Conservation (phyloP, 2,113 vertebrate genomes). For the cattle (Bos taurus) region DNA sequence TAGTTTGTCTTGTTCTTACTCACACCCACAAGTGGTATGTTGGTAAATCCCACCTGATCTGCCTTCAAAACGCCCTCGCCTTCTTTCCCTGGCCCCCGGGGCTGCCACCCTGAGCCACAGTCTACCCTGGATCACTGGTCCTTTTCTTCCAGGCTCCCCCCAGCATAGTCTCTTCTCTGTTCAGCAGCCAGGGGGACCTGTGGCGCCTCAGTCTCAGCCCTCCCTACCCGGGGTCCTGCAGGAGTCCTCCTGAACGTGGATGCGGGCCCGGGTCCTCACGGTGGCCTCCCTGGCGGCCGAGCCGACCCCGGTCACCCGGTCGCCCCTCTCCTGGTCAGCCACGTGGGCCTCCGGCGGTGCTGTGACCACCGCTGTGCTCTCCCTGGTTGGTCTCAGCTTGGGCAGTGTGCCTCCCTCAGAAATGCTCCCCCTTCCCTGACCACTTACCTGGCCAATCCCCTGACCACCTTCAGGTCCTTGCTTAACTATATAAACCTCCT, state of each 20-base stretch:
- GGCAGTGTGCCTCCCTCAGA: background rate
- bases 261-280: background rate
- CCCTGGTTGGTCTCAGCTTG: background rate
- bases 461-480: background rate
- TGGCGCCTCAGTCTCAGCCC: background rate
- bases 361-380: background rate
- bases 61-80: background rate
- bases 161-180: background rate
- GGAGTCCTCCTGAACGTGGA: accelerated
- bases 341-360: background rate
- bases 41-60: background rate
- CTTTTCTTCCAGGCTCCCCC: background rate
- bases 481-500: background rate
- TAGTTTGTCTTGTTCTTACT: background rate
- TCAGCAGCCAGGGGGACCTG: background rate
- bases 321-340: background rate
- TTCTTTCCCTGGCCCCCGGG: background rate
- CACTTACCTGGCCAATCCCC: background rate
- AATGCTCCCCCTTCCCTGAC: background rate
- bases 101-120: too few species aligned
- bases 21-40: accelerated
- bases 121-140: background rate
- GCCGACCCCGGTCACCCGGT: background rate
- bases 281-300: accelerated
- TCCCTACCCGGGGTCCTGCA: background rate